Evolutionary conservation across 2,113 vertebrate species (phyloP), one percentile per base, ranked within the genome.

Genomic region (Chionis minor): DNA sequence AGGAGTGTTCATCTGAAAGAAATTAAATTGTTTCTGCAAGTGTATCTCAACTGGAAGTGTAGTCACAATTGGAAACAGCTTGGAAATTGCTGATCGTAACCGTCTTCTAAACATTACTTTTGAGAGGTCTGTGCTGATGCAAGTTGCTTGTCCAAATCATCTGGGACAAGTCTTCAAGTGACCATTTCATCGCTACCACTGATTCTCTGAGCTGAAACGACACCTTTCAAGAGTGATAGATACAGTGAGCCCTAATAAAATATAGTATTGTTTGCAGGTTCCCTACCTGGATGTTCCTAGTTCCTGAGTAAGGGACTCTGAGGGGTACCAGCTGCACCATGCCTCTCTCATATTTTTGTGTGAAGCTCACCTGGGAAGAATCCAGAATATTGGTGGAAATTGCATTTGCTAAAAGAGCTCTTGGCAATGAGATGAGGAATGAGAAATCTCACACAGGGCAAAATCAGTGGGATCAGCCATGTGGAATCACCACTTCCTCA

Each of bases 21-120:
- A 95, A 88, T 93, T 79, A 93, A 96, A 91, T 93, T 83, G 40
- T 86, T 97, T 96, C 58, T 91, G 69, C 69, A 91, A 96, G 56
- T 40, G 26, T 78, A 75, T 94, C 86, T 94, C 95, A 89, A 95
- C 65, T 96, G 93, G 81, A 97, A 93, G 35, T 54, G 9, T 69
- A 91, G 66, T 90, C 74, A 91, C 90, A 94, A 87, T 42, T 79
- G 52, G 65, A 96, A 91, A 95, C 89, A 84, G 65, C 93, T 94
- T 95, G 90, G 78, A 90, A 94, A 96, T 91, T 93, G 78, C 70
- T 84, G 66, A 73, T 86, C 49, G 58, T 69, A 92, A 91, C 32
- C 40, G 35, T 81, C 61, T 85, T 77, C 33, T 72, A 72, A 92
- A 58, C 45, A 82, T 69, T 56, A n/a, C 58, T 75, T 91, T 61